Base-by-base conservation (phyloP, 2,113 vertebrate genomes). In the Atherinomorus stipes region DNA sequence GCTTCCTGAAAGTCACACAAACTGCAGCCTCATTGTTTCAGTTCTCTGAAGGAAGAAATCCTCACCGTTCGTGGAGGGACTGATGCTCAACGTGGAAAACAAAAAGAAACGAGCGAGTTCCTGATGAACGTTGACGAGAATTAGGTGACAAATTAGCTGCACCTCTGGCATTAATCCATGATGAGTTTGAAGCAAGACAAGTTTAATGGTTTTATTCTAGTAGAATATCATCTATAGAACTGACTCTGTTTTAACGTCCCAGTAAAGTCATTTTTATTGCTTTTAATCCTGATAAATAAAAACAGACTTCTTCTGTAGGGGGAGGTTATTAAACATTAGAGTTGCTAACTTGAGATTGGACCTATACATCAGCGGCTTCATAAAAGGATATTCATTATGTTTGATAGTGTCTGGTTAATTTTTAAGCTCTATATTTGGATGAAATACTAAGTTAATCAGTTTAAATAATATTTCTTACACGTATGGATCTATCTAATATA, bases 401-500 rank as follows among this genome's bases (percentile, higher is more conserved):
- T 87, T 90, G 83, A 78, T 85, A 84, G 76, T 82, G 84, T 89
- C 81, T 89, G 87, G 71, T 85, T 85, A 80, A 79, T 79, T 85
- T 84, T 64, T 73, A 58, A 81, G 78, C 71, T 89, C 87, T 85
- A 90, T 88, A 90, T 89, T 90, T 88, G 76, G 67, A 91, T 83
- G 85, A 84, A 89, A 88, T 88, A 89, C 85, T 86, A 87, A 81
- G 84, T 42, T 42, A 16, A 42, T 42, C 13, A 42, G 40, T 84
- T 66, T 90, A 88, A 91, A 90, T 90, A 89, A 88, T 86, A 87
- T 88, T 87, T 87, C 68, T 88, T 88, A 81, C 80, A 88, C 56
- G 78, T 90, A 89, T 87, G 86, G 76, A 81, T 90, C 85, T 90
- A 89, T 90, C 83, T 90, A 76, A 90, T 91, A 90, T 89, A 91